Base-by-base conservation (phyloP, 2,113 vertebrate genomes). In the Mustela lutreola region DNA sequence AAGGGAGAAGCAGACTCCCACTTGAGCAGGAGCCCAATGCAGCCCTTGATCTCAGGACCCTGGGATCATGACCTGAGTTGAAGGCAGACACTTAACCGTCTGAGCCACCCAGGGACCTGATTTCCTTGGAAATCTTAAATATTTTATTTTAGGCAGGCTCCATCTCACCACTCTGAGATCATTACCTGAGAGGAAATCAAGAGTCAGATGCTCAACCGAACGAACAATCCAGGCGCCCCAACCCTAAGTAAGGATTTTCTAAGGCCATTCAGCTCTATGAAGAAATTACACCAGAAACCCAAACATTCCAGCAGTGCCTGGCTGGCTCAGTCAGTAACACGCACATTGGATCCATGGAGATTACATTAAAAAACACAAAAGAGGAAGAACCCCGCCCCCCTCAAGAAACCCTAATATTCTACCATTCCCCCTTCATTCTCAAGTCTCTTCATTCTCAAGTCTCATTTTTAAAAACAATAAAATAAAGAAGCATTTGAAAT, bases 111-210 rank as follows among this genome's bases (percentile, higher is more conserved):
- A 65, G 63, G 63, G 5, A 31, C 28, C 63, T 26, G 11, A 58
- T 42, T 83, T 89, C 14, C 45, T 96, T 96, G 31, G 19, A 86
- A 96, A 96, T 53, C 76, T 21, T 65, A 81, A 82, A 92, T 45
- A 79, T 84, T 95, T 82, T 67, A 87, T 58, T 83, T 60, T 15
- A 70, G n/a, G 28, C 63, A 33, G 42, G 22, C 26, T 67, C 36
- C 39, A 58, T 65, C 63, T 31, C 28, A 65, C 14, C 5, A 33
- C 63, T 31, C 28, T 65, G 28, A 33, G 28, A 65, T 65, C 63
- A 15, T 33, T 31, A 65, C 28, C 63, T 65, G 63, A 15, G 28
- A 31, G 5, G 63, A 65, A 65, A 65, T 65, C 63, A 65, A 31
- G 62, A 28, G 14, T 65, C 63, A 33, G 63, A 33, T 33, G 63